Base-by-base conservation (phyloP, 2,888 invertebrate species). In the Thereva unica region DNA sequence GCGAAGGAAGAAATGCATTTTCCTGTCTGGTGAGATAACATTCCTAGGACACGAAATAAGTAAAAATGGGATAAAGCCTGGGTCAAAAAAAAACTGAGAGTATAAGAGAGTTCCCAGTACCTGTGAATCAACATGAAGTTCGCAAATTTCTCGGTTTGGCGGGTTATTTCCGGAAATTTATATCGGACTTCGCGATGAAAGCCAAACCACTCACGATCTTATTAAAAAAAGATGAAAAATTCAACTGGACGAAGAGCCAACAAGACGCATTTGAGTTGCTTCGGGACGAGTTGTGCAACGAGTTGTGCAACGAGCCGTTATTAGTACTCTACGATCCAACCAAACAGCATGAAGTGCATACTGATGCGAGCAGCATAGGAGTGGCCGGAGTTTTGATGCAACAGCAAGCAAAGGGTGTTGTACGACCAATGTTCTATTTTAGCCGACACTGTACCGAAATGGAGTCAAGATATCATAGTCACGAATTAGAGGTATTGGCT, bases 311-410 rank as follows among this genome's bases (percentile, higher is more conserved):
- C 12, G 64, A 74, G 10, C 73, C 74, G 0, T 59, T 76, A 0
- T 52, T 78, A 4, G 68, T 73, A 0, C 66, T 77, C 6, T 52
- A 73, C 50, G 71, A 76, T 23, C 71, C 72, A 0, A 56, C 47
- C 0, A 55, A 66, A 4, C 70, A 73, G 35, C 75, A 73, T 7
- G 64, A 78, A 45, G 50, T 77, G 0, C 78, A 79, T 40, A 78
- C 78, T 0, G 78, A 79, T 56, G 78, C 78, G 0, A 74, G 75
- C 34, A 71, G 73, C 10, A 12, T 70, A 0, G 78, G 77, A 23
- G 23, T 23, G 23, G 23, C 23, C 1, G 23, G 23, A 23, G 23
- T 23, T 1, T 23, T 23, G 23, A 23, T 23, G 23, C 23, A 23
- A 23, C 23, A 23, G 2, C 23, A 23, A 23, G 23, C 23, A 2